Evolutionary conservation across 2,113 vertebrate genomes (phyloP), one percentile per base, ranked within the genome.

Genomic region (Nothoprocta perdicaria): DNA sequence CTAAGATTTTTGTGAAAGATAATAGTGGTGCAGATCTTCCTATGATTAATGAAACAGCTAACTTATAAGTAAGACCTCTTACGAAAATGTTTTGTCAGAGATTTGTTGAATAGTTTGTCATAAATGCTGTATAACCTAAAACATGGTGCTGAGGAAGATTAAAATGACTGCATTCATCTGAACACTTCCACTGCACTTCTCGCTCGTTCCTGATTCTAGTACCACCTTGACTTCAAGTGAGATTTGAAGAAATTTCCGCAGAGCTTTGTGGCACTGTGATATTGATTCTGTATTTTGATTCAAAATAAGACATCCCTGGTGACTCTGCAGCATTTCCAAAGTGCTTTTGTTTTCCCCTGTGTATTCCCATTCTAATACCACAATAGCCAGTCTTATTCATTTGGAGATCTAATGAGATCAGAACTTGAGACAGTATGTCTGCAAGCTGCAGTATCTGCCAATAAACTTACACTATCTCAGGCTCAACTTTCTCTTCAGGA

Each of bases 41-140:
- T 94, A 89, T 96, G 94, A 96, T 95, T 95, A 96, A 96, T 95
- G 95, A 95, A 96, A 95, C 26, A 92, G 23, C 50, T 35, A 86
- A 27, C 74, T 85, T 89, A 94, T 94, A 91, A 86, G 86, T 82
- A 95, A 89, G 55, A 79, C 19, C 15, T 89, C 77, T 96, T 95
- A 89, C 35, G 12, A 77, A 94, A 96, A 91, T 90, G 31, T 89
- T 93, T 96, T 31, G 67, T 52, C 82, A 63, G 88, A 95, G 88
- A 93, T 91, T 93, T 96, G 66, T 93, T 77, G 86, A 95, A 95
- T 71, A 84, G 21, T 92, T 85, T 91, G 58, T 89, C 86, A 73
- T 92, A 96, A 96, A 96, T 93, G 57, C 45, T 89, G 83, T 74
- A 81, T 77, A 95, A 27, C 52, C 95, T 94, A 93, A 26, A 95